Percentiles rank a stretch among this genome's conserved stretches.
Evolutionary conservation across 2,113 vertebrate species (phyloP).

Genomic region (Zapornia atra): DNA sequence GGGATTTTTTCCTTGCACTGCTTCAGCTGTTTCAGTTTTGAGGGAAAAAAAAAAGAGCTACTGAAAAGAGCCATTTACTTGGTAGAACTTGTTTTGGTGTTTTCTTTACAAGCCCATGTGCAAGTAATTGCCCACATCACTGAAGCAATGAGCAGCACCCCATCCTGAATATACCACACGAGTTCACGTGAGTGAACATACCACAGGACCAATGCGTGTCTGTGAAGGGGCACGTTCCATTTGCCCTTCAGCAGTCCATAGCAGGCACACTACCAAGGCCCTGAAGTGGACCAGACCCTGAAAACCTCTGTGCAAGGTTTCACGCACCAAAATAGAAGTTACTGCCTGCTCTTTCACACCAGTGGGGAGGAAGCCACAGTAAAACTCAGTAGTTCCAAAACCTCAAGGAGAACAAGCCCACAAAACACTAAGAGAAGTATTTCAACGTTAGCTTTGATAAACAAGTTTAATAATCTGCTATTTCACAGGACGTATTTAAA

Average conservation of each 20-base stretch:
- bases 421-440: slow-evolving; percentile 22
- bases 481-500: slow-evolving; percentile 41
- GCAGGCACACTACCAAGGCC: neutral
- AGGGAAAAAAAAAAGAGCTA: neutral
- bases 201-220: neutral
- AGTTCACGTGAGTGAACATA: neutral
- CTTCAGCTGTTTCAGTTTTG: neutral
- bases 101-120: neutral
- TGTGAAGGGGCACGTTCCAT: fast-evolving
- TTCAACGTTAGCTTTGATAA: slow-evolving; percentile 15
- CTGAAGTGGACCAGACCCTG: neutral
- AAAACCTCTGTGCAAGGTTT: neutral
- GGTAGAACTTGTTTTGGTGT: no score
- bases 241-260: no score
- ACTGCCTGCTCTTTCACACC: neutral
- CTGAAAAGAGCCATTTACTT: neutral
- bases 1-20: neutral
- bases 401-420: neutral
- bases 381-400: neutral
- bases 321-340: neutral
- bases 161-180: no score
- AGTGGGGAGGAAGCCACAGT: neutral
- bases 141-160: neutral
- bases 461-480: slow-evolving; percentile 46
- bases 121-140: neutral